These are phyloP conservation scores for Corythaixoides concolor DNA, from an alignment of 2,113 vertebrate genomes.

Conservation along the genomic window DNA sequence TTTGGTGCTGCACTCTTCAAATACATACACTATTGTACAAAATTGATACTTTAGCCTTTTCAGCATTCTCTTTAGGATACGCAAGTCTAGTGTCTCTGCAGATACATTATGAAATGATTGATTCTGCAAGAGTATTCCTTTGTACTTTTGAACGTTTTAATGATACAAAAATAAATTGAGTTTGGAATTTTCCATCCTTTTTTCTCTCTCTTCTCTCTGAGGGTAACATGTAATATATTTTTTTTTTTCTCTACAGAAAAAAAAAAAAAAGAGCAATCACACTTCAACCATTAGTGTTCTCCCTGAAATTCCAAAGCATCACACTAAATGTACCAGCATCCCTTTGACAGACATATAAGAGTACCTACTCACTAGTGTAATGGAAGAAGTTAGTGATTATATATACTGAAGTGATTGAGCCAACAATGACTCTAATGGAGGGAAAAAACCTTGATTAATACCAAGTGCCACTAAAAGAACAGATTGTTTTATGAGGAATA, in stretches of 20 bases:
- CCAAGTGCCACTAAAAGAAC: conserved; percentile 32
- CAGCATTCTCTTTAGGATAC: background rate
- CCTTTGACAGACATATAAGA: conserved; percentile 41
- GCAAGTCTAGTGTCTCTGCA: background rate
- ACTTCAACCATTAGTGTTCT: conserved; percentile 46
- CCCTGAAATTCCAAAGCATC: conserved; percentile 43
- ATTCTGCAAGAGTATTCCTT: conserved; percentile 22
- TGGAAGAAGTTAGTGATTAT: conserved; percentile 53
- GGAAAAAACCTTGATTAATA: conserved; percentile 64
- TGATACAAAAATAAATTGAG: conserved; percentile 14
- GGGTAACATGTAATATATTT: background rate
- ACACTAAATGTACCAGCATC: conserved; percentile 16
- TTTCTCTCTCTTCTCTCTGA: background rate
- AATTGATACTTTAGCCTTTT: conserved; percentile 32
- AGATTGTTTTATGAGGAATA: conserved; percentile 48
- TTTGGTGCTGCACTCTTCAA: background rate
- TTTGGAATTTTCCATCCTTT: conserved; percentile 45
- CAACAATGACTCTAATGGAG: conserved; percentile 37
- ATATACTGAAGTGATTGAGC: conserved; percentile 57
- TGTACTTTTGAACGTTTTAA: conserved; percentile 13
- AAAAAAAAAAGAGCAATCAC: conserved; percentile 17
- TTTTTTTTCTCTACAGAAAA: background rate
- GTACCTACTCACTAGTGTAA: conserved; percentile 45
- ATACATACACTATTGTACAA: background rate
- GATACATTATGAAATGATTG: conserved; percentile 42